Evolutionary conservation across 2,797 vertebrate species (phyloP).

Genomic region (Malacoraja senta): DNA sequence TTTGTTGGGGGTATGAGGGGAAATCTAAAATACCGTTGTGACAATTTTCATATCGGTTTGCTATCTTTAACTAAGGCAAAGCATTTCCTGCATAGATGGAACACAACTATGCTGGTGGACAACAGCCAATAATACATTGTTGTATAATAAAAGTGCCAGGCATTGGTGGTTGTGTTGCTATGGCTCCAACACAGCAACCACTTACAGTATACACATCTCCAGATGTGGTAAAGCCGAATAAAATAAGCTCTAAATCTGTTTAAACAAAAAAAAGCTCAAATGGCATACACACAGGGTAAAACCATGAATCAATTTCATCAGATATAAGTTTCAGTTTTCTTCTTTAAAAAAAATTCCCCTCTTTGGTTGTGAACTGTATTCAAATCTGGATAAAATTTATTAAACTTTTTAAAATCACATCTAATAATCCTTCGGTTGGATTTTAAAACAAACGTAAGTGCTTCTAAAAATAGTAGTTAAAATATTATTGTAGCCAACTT

Average conservation of each 20-base stretch:
- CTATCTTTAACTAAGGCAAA: neutral
- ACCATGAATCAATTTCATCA: neutral
- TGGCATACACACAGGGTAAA: neutral
- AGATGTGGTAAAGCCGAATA: conserved; percentile 10
- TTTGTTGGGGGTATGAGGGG: no score
- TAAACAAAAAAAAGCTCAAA: neutral
- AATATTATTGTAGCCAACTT: neutral
- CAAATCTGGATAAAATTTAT: neutral
- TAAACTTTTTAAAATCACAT: neutral
- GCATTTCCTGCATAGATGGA: neutral
- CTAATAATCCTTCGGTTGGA: neutral
- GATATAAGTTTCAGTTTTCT: neutral
- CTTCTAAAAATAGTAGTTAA: neutral
- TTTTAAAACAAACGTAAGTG: neutral
- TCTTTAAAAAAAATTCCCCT: neutral
- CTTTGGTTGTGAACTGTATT: neutral
- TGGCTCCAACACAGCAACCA: conserved; percentile 21
- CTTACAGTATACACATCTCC: conserved; percentile 7
- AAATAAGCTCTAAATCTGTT: neutral
- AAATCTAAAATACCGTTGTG: neutral
- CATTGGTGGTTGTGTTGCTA: conserved; percentile 31
- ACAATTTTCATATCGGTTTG: neutral
- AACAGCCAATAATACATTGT: neutral
- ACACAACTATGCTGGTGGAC: neutral
- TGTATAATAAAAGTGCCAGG: neutral